A percentile compares a stretch with the other conserved stretches of the same genome.
phyloP scores from a whole-genome alignment of 2,113 vertebrate genomes.

The Cynoglossus semilaevis region DNA sequence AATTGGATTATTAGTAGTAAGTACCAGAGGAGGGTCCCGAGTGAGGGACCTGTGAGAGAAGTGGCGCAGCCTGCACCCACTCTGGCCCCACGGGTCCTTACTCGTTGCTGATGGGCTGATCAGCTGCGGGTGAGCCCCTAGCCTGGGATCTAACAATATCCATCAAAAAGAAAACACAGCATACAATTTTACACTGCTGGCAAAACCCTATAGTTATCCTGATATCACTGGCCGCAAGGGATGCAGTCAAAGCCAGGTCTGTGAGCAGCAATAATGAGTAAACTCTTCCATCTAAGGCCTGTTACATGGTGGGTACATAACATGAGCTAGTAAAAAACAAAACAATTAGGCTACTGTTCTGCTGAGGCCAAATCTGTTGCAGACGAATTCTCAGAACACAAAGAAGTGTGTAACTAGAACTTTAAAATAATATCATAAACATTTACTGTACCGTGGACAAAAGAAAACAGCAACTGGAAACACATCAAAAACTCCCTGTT shows the following conservation, averaged over 20 bases:
- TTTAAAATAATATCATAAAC: conserved; percentile 1
- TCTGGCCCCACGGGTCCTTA: no score
- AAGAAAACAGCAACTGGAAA: no score
- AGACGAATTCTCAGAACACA: conserved; percentile 6
- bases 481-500: no score
- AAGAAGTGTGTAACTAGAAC: conserved; percentile 4
- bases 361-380: conserved; percentile 15
- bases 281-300: conserved; percentile 31
- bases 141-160: no score
- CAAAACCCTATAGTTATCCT: conserved; percentile 6
- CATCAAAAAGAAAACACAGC: conserved; percentile 8
- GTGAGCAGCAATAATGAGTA: conserved; percentile 19
- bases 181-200: conserved; percentile 16
- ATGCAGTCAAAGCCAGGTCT: conserved; percentile 14
- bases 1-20: no score
- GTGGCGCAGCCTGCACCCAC: no score
- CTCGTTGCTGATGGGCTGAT: no score
- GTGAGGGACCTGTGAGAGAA: no score
- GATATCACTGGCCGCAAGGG: conserved; percentile 21
- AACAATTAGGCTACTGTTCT: conserved; percentile 23
- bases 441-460: no score
- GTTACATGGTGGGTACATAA: conserved; percentile 21
- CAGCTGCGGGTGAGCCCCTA: no score
- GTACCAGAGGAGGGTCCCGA: no score
- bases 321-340: conserved; percentile 16